These are phyloP conservation scores for Clarias laeviceps DNA, from an alignment of 2,797 vertebrate species.

Conservation along the genomic window DNA sequence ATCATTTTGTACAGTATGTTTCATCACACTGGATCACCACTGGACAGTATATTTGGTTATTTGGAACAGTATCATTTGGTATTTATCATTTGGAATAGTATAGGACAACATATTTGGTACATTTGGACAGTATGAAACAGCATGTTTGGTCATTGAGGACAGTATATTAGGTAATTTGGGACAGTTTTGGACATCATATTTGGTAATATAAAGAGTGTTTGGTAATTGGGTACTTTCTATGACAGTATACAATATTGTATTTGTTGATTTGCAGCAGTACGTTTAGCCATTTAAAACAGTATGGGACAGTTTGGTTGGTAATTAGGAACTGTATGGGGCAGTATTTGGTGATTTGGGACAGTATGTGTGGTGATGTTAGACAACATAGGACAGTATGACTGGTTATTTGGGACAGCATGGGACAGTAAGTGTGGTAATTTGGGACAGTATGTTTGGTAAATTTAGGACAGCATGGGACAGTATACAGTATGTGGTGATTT, in stretches of 20 bases:
- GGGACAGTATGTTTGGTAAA: neutral
- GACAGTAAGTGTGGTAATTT: neutral
- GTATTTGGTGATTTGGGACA: neutral
- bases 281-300: neutral
- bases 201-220: neutral
- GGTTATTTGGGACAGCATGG: neutral
- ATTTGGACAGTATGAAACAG: neutral
- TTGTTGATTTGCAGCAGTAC: neutral
- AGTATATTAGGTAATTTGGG: neutral
- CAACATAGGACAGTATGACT: neutral
- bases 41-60: neutral
- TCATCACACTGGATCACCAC: neutral
- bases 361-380: neutral
- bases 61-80: neutral
- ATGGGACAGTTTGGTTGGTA: neutral
- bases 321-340: neutral
- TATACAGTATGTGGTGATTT: too few relatives aligned
- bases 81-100: neutral
- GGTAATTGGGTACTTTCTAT: neutral
- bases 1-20: neutral
- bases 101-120: neutral
- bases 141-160: neutral
- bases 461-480: neutral
- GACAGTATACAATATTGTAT: neutral
- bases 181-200: neutral